phyloP scores from a whole-genome alignment of 2,113 vertebrate genomes.

The Pollimyrus isidori region DNA sequence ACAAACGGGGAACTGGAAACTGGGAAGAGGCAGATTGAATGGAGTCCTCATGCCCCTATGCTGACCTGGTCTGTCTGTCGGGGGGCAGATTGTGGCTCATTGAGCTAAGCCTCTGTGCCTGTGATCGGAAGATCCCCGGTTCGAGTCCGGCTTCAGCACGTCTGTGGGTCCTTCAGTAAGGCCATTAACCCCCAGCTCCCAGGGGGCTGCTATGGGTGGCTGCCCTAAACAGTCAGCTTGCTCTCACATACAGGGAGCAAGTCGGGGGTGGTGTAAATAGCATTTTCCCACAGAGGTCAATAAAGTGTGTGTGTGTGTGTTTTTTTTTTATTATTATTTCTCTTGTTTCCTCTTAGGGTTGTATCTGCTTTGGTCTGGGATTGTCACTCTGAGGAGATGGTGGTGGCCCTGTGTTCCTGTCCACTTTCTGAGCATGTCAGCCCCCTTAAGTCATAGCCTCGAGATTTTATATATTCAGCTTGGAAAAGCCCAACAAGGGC shows the following conservation, averaged over 20 bases:
- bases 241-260: too few species aligned
- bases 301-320: too few species aligned
- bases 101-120: too few species aligned
- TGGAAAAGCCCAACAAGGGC: background rate
- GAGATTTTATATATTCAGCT: background rate
- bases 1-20: background rate
- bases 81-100: too few species aligned
- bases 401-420: background rate
- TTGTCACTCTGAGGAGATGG: background rate
- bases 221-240: too few species aligned
- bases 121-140: too few species aligned
- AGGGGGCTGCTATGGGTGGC: too few species aligned
- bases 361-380: background rate
- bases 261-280: too few species aligned
- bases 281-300: too few species aligned
- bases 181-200: too few species aligned
- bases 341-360: background rate
- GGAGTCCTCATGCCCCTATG: background rate
- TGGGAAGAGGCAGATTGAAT: background rate
- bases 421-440: background rate
- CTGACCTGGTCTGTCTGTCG: background rate
- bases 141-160: too few species aligned
- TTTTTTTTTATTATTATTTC: background rate
- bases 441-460: background rate
- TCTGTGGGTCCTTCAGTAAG: too few species aligned